Conservation (phyloP, 2,113 vertebrate genomes). For the Nothocercus julius region DNA sequence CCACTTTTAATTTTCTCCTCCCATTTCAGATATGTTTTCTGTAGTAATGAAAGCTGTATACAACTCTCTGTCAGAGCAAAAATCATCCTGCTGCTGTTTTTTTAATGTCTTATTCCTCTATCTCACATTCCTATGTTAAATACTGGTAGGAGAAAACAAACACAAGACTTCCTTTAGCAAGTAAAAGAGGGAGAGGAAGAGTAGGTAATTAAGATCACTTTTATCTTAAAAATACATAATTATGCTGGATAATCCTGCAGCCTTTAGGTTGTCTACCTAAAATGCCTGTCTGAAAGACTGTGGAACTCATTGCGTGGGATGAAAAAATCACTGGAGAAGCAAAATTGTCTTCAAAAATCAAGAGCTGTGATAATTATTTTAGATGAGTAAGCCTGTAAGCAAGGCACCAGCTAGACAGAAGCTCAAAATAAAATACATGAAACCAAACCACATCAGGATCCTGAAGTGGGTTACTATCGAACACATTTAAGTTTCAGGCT, state of each 20-base stretch:
- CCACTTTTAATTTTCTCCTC: background rate
- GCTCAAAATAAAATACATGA: background rate
- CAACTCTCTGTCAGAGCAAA: background rate
- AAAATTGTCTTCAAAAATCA: background rate
- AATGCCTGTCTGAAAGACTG: background rate
- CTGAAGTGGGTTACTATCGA: background rate
- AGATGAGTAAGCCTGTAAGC: background rate
- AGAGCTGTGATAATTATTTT: background rate
- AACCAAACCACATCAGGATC: accelerated
- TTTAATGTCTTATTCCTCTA: background rate
- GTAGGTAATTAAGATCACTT: background rate
- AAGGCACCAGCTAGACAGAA: background rate
- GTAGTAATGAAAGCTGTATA: background rate
- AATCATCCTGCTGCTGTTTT: background rate
- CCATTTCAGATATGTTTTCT: background rate
- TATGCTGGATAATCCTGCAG: background rate
- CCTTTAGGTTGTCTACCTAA: background rate
- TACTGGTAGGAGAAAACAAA: background rate
- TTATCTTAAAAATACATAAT: background rate
- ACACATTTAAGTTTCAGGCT: background rate
- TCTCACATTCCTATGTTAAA: background rate
- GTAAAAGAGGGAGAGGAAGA: background rate
- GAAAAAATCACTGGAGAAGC: background rate
- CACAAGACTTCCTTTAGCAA: background rate
- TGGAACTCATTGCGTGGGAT: background rate